Base-by-base conservation (phyloP, 2,113 vertebrate species). In the Cettia cetti region DNA sequence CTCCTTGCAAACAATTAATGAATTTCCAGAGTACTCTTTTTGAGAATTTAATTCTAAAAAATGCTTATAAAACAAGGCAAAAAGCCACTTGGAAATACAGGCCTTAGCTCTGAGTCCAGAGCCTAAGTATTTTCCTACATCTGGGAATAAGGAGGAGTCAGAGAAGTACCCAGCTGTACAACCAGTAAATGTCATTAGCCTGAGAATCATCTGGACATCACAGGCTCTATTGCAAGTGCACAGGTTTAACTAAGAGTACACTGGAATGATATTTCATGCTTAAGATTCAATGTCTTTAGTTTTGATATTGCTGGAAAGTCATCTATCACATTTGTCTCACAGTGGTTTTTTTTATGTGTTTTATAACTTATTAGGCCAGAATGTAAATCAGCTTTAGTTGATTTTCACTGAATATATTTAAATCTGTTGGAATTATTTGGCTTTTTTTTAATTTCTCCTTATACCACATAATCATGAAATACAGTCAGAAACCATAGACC, bases 391-490 rank as follows among this genome's bases (percentile, higher is more conserved):
- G 76, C 74, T 75, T 95, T 85, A 88, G 42, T 88, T 97, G 95
- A 83, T 84, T 97, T 97, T 96, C 54, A 94, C 90, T 94, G 93
- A 94, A 69, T 96, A 56, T 96, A 94, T 96, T 94, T 97, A 95
- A 97, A 88, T 84, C 76, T 95, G 59, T 95, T 96, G 71, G 65
- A 97, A 94, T 96, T 96, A 22, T 88, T 89, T 57, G 26, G 27
- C 28, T 11, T 37, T 76, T 76, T 45, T 30, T 21, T 2, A 16
- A n/a, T 69, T 69, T 80, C 35, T 68, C 28, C n/a, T 80, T 92
- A 37, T 86, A 85, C 40, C 30, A 44, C 35, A 80, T 83, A 37
- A 88, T 59, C 86, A 65, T n/a, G 31, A 85, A 83, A 78, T 86
- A 8, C 15, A 56, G 60, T 53, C 9, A 71, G 69, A 84, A 64